Evolutionary conservation across 2,888 invertebrate species (phyloP).

Genomic region (Macaria notata): DNA sequence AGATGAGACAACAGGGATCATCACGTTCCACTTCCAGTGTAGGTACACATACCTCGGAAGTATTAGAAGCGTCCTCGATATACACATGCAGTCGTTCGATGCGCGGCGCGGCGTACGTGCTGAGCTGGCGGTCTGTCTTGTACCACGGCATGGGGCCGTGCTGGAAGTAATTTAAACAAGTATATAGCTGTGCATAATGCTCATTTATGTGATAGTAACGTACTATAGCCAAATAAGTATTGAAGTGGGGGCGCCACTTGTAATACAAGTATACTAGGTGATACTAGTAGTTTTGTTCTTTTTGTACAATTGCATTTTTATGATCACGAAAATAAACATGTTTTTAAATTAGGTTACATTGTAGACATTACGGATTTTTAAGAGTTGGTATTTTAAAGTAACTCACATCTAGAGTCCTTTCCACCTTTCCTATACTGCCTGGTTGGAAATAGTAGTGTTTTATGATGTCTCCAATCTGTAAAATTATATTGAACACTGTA

Average conservation of each 20-base stretch:
- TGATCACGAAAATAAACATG: neutral
- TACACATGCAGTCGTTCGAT: too few species aligned
- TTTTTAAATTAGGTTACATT: neutral
- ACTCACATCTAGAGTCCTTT: neutral
- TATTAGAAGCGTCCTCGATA: too few species aligned
- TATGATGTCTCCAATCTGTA: constrained; percentile 5
- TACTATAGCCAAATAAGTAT: neutral
- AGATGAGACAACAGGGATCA: too few species aligned
- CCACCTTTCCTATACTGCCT: neutral
- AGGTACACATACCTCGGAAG: too few species aligned
- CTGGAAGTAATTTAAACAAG: neutral
- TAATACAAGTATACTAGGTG: too few species aligned
- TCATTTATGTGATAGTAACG: too few species aligned
- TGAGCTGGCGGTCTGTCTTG: neutral
- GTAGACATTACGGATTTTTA: too few species aligned
- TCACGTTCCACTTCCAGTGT: too few species aligned
- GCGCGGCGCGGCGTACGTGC: too few species aligned
- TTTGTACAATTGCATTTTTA: neutral
- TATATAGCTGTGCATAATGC: neutral
- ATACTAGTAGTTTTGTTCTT: neutral
- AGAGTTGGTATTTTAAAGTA: neutral
- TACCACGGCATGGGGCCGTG: neutral
- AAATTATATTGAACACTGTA: neutral
- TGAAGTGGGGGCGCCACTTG: neutral
- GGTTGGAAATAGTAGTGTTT: neutral